Evolutionary conservation across 2,113 vertebrate species (phyloP).

Genomic region (Abramis brama): DNA sequence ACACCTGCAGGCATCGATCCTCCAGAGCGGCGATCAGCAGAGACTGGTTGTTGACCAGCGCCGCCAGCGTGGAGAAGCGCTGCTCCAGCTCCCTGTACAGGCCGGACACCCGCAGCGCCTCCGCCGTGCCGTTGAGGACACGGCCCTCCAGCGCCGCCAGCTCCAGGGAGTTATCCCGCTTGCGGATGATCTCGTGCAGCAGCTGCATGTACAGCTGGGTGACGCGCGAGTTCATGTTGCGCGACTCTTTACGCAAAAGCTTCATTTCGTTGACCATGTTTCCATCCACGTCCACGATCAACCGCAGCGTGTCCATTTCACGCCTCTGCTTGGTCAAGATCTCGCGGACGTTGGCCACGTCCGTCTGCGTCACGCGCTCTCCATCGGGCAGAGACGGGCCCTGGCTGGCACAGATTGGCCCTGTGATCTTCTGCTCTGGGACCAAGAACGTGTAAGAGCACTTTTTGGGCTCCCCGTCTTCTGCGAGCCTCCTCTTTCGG

Average conservation of each 20-base stretch:
- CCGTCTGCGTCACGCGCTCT: conserved; percentile 89
- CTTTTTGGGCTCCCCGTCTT: conserved; percentile 75
- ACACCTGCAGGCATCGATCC: conserved; percentile 87
- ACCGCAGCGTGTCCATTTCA: conserved; percentile 90
- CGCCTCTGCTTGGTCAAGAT: conserved; percentile 89
- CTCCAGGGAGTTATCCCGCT: conserved; percentile 95
- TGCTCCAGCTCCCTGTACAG: conserved; percentile 90
- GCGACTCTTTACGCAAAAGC: conserved; percentile 94
- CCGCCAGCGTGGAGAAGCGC: conserved; percentile 85
- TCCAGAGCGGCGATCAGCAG: conserved; percentile 87
- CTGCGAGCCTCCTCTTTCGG: conserved; percentile 79
- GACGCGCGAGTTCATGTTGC: conserved; percentile 98
- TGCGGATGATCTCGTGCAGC: conserved; percentile 95
- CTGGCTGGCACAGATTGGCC: conserved; percentile 92
- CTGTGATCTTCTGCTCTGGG: conserved; percentile 96
- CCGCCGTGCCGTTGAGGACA: conserved; percentile 90
- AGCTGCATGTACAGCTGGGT: conserved; percentile 99
- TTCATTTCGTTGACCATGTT: conserved; percentile 98
- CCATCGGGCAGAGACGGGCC: conserved; percentile 75
- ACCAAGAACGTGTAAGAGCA: conserved; percentile 97
- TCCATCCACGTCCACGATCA: conserved; percentile 95
- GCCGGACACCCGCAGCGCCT: conserved; percentile 87
- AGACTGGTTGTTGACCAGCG: conserved; percentile 95
- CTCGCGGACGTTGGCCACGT: conserved; percentile 90
- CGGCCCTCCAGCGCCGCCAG: conserved; percentile 94